Evolutionary conservation across 2,797 vertebrate genomes (phyloP), one percentile per base, ranked within the genome.

Genomic region (Capromys pilorides): DNA sequence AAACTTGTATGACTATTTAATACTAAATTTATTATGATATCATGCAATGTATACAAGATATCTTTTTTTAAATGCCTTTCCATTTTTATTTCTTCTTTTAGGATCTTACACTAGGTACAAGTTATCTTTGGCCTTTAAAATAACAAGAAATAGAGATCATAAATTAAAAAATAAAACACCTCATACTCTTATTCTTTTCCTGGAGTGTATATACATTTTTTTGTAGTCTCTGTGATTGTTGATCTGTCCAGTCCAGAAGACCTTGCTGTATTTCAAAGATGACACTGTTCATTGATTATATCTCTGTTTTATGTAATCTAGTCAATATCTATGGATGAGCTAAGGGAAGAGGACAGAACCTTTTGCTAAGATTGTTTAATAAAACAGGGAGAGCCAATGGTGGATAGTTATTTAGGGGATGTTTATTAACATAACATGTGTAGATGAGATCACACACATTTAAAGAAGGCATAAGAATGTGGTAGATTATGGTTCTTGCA

Each of bases 381-480:
- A 86, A 69, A 62, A 64, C 24, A 90, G 66, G 18, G 45, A 83
- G 88, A 81, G 6, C 3, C 13, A 67, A 21, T 54, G 59, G 49
- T 90, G 24, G 33, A 24, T 64, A 94, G 87, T 85, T 71, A 88
- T 82, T 96, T 92, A 73, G 21, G 59, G 36, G 21, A 2, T 91
- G 49, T 61, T 86, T 90, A 87, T 71, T 88, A 78, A 54, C 51
- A 94, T 94, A 90, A 75, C 33, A 22, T 92, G 82, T 92, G n/a
- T 49, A 88, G 79, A 87, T 94, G 81, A 94, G n/a, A 85, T 49
- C 3, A 69, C 22, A 85, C 2, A 84, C 6, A 64, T 80, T 88
- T 92, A 90, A 71, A 80, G 75, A 86, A 88, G 95, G 39, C 6
- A 92, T 90, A 95, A 87, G 10, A 90, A 81, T 93, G 62, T 64